Base-by-base conservation (phyloP, 2,797 vertebrate genomes). In the Phrynocephalus forsythii region DNA sequence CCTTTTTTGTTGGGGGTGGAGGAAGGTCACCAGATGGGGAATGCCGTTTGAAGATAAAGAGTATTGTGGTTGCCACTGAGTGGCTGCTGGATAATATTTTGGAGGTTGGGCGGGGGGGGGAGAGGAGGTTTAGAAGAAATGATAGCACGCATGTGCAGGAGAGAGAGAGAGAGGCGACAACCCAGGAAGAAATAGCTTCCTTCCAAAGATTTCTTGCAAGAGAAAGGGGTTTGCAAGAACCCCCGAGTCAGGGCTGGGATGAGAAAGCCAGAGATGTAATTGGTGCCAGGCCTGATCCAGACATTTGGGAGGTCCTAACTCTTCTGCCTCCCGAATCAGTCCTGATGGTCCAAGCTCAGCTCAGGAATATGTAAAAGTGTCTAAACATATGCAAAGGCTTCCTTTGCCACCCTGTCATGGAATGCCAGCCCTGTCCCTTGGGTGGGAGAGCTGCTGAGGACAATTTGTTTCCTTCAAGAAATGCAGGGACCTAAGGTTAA, bases 151-250 rank as follows among this genome's bases (percentile, higher is more conserved):
- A 13, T 26, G 48, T 79, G 50, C 52, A 50, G 16, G 13, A 28
- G 50, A 22, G 44, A 44, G 38, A 38, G 38, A 38, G 38, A 44
- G 38, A 44, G 44, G 33, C 60, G 18, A 63, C 85, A 79, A 30
- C 50, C 78, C 3, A 66, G 18, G 33, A 56, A 11, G 24, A 38
- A 10, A 56, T 30, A 16, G 28, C 78, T 75, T 56, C 13, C 60
- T 63, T 20, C n/a, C 3, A 6, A 66, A 33, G 3, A 63, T 28
- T 50, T 13, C 68, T 56, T 63, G 20, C 7, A 0, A 0, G 24
- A 79, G 77, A 85, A 84, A 82, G 87, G 86, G 86, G 90, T 72
- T 86, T 86, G 88, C 88, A 91, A 91, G 92, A 92, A 92, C 86
- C 87, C 87, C 91, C 2, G 38, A 15, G 26, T 7, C 72, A 22